phyloP scores from a whole-genome alignment of 2,888 invertebrate species.

The Stenotaenia linearis region DNA sequence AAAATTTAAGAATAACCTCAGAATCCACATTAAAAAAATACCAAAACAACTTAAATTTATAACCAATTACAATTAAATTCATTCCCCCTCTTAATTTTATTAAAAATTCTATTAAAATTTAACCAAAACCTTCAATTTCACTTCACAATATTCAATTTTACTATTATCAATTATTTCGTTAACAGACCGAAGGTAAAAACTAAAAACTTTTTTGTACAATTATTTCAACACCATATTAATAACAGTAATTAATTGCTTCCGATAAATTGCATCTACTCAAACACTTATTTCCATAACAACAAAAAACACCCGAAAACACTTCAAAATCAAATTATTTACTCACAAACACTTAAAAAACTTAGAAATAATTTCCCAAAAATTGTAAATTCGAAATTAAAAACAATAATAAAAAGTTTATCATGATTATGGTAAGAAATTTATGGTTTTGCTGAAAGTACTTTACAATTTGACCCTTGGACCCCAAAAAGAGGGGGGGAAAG shows the following conservation, averaged over 20 bases:
- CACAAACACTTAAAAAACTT: neutral
- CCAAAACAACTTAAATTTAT: too few relatives aligned
- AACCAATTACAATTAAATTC: too few relatives aligned
- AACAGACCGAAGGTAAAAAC: neutral
- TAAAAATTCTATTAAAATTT: too few relatives aligned
- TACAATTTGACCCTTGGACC: constrained; percentile 4
- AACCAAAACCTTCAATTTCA: too few relatives aligned
- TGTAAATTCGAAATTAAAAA: neutral
- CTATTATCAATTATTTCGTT: too few relatives aligned
- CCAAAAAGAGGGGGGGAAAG: neutral
- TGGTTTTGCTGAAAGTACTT: constrained; percentile 11
- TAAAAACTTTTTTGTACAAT: neutral
- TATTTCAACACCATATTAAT: neutral
- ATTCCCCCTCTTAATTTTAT: too few relatives aligned
- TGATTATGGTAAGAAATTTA: constrained; percentile 1
- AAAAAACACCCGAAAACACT: neutral
- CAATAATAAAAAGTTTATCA: neutral
- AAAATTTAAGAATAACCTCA: too few relatives aligned
- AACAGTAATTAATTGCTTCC: neutral
- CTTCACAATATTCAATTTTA: too few relatives aligned
- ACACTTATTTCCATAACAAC: neutral
- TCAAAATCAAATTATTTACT: neutral
- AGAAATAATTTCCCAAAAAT: neutral
- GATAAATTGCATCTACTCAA: neutral
- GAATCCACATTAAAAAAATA: too few relatives aligned